Evolutionary conservation across 2,888 invertebrate species (phyloP).

Genomic region (Yponomeuta evonymella): DNA sequence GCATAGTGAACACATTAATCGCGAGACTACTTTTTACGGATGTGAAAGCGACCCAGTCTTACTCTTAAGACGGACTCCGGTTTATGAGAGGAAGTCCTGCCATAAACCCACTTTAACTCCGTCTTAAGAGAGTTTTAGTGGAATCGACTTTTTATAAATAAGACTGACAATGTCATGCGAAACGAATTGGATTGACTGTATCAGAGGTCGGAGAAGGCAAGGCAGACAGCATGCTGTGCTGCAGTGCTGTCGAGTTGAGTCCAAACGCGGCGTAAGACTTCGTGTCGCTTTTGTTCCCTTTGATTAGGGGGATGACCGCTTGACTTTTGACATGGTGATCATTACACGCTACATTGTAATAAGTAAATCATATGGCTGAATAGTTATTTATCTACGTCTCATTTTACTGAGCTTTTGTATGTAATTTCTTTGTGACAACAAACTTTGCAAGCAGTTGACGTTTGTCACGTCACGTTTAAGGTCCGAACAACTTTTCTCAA

Average conservation of each 20-base stretch:
- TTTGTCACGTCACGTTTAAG: background rate
- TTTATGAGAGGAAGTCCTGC: no score
- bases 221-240: background rate
- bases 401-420: constrained; percentile 32
- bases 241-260: background rate
- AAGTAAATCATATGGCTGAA: constrained; percentile 5
- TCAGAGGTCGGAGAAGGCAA: background rate
- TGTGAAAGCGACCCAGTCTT: no score
- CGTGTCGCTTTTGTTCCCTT: constrained; percentile 37
- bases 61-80: no score
- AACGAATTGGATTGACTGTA: background rate
- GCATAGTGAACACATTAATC: no score
- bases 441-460: background rate
- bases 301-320: constrained; percentile 57
- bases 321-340: constrained; percentile 21
- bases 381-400: constrained; percentile 62
- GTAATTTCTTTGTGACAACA: background rate
- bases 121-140: no score
- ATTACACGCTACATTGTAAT: constrained; percentile 1
- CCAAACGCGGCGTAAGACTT: background rate
- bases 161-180: background rate
- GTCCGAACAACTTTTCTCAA: background rate
- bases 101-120: no score
- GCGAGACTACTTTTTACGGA: no score
- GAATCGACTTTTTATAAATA: no score